Conservation (phyloP, 1,140 invertebrate species). For the Brachionus rotundiformis region DNA sequence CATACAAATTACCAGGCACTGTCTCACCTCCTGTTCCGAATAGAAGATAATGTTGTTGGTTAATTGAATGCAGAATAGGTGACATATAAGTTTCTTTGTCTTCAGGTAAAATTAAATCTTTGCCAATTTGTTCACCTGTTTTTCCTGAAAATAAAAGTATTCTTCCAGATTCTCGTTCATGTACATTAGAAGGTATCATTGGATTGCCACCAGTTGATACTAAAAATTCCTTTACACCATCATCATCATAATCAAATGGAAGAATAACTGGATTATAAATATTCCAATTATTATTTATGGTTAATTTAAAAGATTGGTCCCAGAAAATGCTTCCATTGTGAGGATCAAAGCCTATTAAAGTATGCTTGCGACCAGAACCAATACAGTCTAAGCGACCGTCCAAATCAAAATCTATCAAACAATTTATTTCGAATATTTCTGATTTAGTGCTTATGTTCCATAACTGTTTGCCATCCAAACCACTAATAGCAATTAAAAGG, state of each 20-base stretch:
- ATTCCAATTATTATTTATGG: slow-evolving; percentile 55
- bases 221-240: slow-evolving; percentile 58
- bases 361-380: slow-evolving; percentile 55
- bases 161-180: slow-evolving; percentile 56
- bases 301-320: background rate
- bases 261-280: slow-evolving; percentile 56
- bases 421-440: slow-evolving; percentile 56
- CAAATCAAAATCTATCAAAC: slow-evolving; percentile 59
- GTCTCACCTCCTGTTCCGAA: slow-evolving; percentile 62
- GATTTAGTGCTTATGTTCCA: slow-evolving; percentile 56
- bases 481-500: slow-evolving; percentile 55
- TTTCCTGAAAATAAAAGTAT: slow-evolving; percentile 59
- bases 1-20: slow-evolving; percentile 55
- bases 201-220: slow-evolving; percentile 59
- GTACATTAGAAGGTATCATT: slow-evolving; percentile 54
- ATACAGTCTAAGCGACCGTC: slow-evolving; percentile 59
- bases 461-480: slow-evolving; percentile 57
- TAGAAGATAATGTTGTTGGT: slow-evolving; percentile 55
- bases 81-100: slow-evolving; percentile 60
- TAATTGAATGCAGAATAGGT: slow-evolving; percentile 56
- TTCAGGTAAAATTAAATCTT: slow-evolving; percentile 56
- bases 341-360: slow-evolving; percentile 58
- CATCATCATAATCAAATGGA: slow-evolving; percentile 57
- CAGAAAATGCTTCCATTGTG: slow-evolving; percentile 55
- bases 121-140: slow-evolving; percentile 57